A percentile compares a stretch with the other conserved stretches of the same genome.
Evolutionary conservation across 2,113 vertebrate genomes (phyloP).

Genomic region (Protomyctophum bolini): DNA sequence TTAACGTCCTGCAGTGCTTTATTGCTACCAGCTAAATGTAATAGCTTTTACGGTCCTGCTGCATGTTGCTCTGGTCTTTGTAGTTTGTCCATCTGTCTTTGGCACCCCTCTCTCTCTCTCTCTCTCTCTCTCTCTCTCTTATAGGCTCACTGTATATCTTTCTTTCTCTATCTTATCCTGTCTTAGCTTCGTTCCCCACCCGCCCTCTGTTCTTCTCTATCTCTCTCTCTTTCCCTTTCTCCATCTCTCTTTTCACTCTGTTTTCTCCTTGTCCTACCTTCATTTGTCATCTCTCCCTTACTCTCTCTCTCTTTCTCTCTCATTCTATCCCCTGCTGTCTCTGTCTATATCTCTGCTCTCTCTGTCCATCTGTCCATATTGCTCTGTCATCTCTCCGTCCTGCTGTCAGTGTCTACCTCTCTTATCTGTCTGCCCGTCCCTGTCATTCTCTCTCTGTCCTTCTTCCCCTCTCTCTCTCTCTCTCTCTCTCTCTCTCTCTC

Average conservation of each 20-base stretch:
- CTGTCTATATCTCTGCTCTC: conserved; percentile 19
- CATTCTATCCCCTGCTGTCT: neutral
- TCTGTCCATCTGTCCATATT: neutral
- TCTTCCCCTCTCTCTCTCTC: neutral
- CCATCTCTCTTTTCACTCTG: neutral
- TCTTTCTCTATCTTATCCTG: too few species aligned
- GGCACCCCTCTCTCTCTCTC: neutral
- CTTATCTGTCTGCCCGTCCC: neutral
- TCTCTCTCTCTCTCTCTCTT: neutral
- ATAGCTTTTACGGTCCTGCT: conserved; percentile 2
- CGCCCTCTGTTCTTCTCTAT: conserved; percentile 13
- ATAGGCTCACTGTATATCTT: too few species aligned
- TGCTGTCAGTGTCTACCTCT: neutral
- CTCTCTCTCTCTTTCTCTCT: neutral
- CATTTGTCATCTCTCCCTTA: neutral
- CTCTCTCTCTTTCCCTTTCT: conserved; percentile 10
- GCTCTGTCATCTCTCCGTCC: neutral
- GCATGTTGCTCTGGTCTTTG: neutral
- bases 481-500: neutral
- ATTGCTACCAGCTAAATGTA: conserved; percentile 41
- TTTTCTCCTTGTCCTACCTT: neutral
- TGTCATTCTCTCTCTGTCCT: neutral
- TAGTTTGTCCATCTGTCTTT: neutral
- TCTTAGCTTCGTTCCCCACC: too few species aligned
- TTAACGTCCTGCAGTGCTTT: conserved; percentile 53